Percentiles rank a stretch among this genome's conserved stretches.
Conservation (phyloP, 2,797 vertebrate species). For the Loriculus beryllinus region DNA sequence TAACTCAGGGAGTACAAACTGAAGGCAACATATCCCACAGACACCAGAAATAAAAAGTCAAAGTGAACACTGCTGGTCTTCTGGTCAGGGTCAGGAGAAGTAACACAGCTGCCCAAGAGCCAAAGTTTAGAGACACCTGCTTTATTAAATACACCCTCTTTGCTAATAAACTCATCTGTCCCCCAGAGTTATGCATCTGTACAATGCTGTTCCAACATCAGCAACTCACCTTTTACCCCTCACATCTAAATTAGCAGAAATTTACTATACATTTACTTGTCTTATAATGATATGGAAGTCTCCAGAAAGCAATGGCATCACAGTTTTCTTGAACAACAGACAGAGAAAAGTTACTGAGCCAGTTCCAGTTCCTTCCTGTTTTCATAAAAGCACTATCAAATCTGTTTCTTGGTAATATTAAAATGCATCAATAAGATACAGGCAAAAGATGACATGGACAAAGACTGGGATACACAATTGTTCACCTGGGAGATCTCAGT, state of each 20-base stretch:
- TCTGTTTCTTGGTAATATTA: neutral
- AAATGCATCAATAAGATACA: neutral
- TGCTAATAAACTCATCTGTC: neutral
- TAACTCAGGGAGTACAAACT: neutral
- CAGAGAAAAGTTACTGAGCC: neutral
- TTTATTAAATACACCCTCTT: neutral
- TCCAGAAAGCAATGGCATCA: neutral
- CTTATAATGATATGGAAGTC: neutral
- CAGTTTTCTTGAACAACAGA: neutral
- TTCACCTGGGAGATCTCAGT: neutral
- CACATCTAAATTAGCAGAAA: neutral
- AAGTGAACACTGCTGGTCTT: neutral
- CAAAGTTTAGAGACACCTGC: neutral
- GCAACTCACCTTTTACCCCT: neutral
- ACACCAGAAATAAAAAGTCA: neutral
- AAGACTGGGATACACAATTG: neutral
- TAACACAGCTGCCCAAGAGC: neutral
- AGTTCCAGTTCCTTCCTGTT: neutral
- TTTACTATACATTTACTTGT: neutral
- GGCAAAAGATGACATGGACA: neutral
- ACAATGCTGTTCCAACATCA: neutral
- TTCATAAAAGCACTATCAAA: neutral
- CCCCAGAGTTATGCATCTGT: fast-evolving
- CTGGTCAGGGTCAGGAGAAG: neutral
- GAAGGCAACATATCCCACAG: neutral